These are phyloP conservation scores for Thunnus thynnus DNA, from an alignment of 2,113 vertebrate genomes.

Conservation along the genomic window DNA sequence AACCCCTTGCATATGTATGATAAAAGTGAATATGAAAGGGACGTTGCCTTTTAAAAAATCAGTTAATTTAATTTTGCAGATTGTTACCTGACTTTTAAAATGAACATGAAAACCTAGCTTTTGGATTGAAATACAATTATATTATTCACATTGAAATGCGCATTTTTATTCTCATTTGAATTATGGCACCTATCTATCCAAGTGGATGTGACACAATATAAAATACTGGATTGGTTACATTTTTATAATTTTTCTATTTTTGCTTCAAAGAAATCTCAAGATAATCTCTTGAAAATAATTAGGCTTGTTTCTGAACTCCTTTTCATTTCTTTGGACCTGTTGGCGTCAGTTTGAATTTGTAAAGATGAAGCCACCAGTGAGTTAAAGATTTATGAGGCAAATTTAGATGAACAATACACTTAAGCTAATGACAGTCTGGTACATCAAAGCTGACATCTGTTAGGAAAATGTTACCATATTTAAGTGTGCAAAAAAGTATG, in stretches of 20 bases:
- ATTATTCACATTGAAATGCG: background rate
- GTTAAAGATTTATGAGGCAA: background rate
- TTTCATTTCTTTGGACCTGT: too few relatives aligned
- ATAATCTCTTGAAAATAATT: too few relatives aligned
- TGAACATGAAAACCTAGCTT: background rate
- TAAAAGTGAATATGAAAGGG: background rate
- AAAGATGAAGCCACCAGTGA: background rate
- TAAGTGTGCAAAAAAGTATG: background rate
- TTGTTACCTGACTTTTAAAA: background rate
- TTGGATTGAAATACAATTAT: background rate
- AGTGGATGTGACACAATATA: too few relatives aligned
- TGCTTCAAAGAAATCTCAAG: too few relatives aligned
- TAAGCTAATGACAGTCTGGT: background rate
- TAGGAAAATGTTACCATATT: background rate
- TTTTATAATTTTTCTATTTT: too few relatives aligned
- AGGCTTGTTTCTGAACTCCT: too few relatives aligned
- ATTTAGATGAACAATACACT: constrained; percentile 1
- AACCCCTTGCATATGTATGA: too few relatives aligned
- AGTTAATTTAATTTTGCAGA: too few relatives aligned
- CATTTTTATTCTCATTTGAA: too few relatives aligned
- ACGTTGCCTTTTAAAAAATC: background rate
- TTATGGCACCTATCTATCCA: too few relatives aligned
- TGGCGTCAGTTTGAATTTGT: background rate
- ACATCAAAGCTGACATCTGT: background rate
- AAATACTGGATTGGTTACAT: too few relatives aligned